phyloP scores from a whole-genome alignment of 92 coral and sea anemone species.

The Paramuricea clavata region DNA sequence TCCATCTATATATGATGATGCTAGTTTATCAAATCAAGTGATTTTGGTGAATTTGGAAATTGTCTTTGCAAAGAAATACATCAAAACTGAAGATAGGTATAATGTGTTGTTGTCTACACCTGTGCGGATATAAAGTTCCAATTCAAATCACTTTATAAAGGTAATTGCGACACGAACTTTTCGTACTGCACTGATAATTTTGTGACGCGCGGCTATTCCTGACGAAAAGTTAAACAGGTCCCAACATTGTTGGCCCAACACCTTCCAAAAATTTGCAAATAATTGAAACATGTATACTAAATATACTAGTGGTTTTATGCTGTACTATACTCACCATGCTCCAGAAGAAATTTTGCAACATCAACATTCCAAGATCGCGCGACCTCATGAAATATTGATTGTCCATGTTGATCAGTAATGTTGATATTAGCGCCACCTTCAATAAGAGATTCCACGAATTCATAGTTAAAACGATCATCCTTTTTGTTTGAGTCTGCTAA shows the following conservation, averaged over 20 bases:
- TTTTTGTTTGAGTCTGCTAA: conserved; percentile 42
- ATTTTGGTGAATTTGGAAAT: too few species aligned
- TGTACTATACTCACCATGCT: conserved; percentile 16
- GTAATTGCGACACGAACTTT: too few species aligned
- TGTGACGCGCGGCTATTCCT: too few species aligned
- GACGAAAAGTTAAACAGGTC: too few species aligned
- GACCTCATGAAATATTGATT: conserved; percentile 42
- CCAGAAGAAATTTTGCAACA: conserved; percentile 34
- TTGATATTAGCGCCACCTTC: conserved; percentile 41
- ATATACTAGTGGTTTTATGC: neutral
- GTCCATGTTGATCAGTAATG: conserved; percentile 39
- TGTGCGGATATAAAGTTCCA: too few species aligned
- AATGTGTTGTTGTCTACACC: too few species aligned
- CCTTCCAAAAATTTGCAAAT: too few species aligned
- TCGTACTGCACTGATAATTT: too few species aligned
- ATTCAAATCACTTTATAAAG: too few species aligned
- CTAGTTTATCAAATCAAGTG: neutral
- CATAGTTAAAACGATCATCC: conserved; percentile 38
- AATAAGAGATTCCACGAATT: conserved; percentile 34
- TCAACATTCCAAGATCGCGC: conserved; percentile 43
- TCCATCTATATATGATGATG: conserved; percentile 15
- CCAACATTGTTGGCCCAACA: too few species aligned
- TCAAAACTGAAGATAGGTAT: too few species aligned
- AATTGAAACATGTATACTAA: neutral
- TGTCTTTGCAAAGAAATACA: neutral